A percentile compares a stretch with the other conserved stretches of the same genome.
phyloP scores from a whole-genome alignment of 2,113 vertebrate genomes.

The Dunckerocampus dactyliophorus region DNA sequence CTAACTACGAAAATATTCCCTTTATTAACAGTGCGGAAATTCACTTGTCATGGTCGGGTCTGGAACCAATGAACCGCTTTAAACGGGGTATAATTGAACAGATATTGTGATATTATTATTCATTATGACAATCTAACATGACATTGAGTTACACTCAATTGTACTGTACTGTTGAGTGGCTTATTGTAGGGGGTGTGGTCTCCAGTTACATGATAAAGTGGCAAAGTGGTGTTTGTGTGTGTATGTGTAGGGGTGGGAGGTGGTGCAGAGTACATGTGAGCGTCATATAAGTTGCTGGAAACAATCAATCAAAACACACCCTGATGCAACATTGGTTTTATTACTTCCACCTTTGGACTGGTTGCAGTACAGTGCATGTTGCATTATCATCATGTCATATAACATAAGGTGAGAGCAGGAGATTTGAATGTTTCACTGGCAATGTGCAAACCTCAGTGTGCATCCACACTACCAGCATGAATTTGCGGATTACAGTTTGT shows the following conservation, averaged over 20 bases:
- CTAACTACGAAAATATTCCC: too few relatives aligned
- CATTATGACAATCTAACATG: not conserved
- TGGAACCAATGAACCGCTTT: not conserved
- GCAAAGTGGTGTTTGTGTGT: too few relatives aligned
- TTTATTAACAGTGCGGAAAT: too few relatives aligned
- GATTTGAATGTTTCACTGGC: not conserved
- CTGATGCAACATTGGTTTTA: constrained; percentile 22
- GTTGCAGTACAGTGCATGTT: not conserved
- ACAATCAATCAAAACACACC: constrained; percentile 1
- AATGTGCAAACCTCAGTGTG: constrained; percentile 8
- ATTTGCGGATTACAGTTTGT: not conserved
- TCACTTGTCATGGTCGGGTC: too few relatives aligned
- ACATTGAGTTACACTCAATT: not conserved
- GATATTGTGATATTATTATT: too few relatives aligned
- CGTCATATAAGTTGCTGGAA: not conserved
- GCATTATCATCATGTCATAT: constrained; percentile 1
- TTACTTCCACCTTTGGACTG: constrained; percentile 2
- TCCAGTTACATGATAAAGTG: too few relatives aligned
- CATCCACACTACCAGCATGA: not conserved
- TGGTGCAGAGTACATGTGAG: not conserved
- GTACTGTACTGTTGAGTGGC: too few relatives aligned
- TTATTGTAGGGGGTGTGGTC: too few relatives aligned
- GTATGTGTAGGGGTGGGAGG: too few relatives aligned
- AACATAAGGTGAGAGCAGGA: constrained; percentile 37
- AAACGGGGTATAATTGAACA: too few relatives aligned